Percentiles rank a stretch among this genome's conserved stretches.
Conservation (phyloP, 2,797 vertebrate genomes). For the Novumbra hubbsi region DNA sequence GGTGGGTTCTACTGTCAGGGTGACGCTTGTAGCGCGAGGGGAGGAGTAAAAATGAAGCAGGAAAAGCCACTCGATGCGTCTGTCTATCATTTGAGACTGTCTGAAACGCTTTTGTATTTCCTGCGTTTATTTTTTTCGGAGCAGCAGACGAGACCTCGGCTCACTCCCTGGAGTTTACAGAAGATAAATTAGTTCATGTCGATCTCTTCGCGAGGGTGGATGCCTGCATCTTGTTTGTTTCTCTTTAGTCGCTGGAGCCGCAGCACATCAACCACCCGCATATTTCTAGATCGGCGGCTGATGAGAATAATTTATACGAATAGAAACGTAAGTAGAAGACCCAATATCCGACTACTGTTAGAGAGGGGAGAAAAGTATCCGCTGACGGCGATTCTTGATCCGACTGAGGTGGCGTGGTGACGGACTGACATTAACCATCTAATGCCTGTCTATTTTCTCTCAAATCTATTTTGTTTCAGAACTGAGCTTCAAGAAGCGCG, state of each 20-base stretch:
- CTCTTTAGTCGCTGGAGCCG: constrained; percentile 47
- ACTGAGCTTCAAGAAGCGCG: constrained; percentile 47
- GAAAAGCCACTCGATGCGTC: constrained; percentile 98
- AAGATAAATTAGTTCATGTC: constrained; percentile 76
- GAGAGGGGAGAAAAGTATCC: constrained; percentile 79
- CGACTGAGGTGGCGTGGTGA: constrained; percentile 89
- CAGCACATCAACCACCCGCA: constrained; percentile 61
- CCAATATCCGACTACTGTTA: constrained; percentile 50
- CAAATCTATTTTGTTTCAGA: constrained; percentile 56
- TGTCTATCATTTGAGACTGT: constrained; percentile 99
- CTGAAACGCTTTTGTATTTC: constrained; percentile 93
- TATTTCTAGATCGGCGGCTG: constrained; percentile 52
- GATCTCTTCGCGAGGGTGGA: constrained; percentile 81
- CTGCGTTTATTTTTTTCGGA: constrained; percentile 83
- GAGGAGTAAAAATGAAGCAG: constrained; percentile 90
- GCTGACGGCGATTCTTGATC: constrained; percentile 82
- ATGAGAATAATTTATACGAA: constrained; percentile 56
- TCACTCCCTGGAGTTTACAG: constrained; percentile 87
- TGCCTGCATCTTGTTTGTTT: constrained; percentile 73
- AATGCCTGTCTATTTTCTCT: constrained; percentile 70
- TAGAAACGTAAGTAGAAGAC: constrained; percentile 64
- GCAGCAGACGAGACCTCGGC: constrained; percentile 80
- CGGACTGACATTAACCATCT: constrained; percentile 87
- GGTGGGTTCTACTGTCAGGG: constrained; percentile 97
- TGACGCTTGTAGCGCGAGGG: constrained; percentile 92